phyloP scores from a whole-genome alignment of 2,113 vertebrate genomes.

The Pseudonaja textilis region DNA sequence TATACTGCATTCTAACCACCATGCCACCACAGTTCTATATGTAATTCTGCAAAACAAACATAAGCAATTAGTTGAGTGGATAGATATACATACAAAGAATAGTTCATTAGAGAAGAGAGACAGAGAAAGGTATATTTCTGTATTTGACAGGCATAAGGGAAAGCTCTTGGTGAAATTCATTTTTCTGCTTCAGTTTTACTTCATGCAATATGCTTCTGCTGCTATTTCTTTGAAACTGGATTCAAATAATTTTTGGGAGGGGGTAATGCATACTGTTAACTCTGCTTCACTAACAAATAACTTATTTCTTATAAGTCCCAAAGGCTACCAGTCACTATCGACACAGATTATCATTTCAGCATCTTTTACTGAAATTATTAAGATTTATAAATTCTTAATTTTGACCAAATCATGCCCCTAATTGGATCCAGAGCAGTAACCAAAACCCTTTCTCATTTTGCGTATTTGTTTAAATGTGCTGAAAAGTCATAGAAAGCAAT shows the following conservation, averaged over 20 bases:
- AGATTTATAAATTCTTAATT: not conserved
- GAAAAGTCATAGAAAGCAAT: slow-evolving; percentile 49
- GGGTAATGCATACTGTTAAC: not conserved
- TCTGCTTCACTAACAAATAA: not conserved
- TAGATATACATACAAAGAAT: not conserved
- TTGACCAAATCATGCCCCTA: not conserved
- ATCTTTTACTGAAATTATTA: not conserved
- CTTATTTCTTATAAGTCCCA: not conserved
- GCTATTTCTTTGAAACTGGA: not conserved
- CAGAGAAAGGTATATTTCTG: not conserved
- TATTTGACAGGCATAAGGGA: not conserved
- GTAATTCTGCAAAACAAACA: not conserved
- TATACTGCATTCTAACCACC: not conserved
- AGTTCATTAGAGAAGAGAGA: not conserved
- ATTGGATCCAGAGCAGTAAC: not conserved
- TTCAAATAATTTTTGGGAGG: not conserved
- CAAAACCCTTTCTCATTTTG: not conserved
- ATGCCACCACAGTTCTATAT: not conserved
- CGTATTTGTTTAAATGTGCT: not conserved
- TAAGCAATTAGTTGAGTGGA: not conserved
- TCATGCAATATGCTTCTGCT: not conserved
- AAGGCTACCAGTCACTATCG: not conserved
- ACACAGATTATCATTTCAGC: not conserved
- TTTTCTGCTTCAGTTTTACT: not conserved
- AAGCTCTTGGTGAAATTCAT: not conserved